Conservation (phyloP, 2,888 invertebrate genomes). For the Scaptomyza cyrtandrae region DNA sequence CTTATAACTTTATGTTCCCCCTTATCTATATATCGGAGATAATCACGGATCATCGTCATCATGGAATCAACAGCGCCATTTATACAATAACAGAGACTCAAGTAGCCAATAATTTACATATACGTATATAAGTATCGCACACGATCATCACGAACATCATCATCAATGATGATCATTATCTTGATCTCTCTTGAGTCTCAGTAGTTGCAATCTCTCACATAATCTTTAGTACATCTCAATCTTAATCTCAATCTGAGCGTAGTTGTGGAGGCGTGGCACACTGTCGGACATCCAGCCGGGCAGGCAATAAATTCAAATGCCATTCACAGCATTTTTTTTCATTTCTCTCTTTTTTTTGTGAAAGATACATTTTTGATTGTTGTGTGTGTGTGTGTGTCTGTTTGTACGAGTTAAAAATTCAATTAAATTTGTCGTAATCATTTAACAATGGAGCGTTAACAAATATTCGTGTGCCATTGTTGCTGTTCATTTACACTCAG, state of each 20-base stretch:
- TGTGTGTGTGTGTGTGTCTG: slow-evolving; percentile 12
- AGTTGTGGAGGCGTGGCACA: slow-evolving; percentile 16
- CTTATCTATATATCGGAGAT: slow-evolving; percentile 9
- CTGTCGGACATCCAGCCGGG: slow-evolving; percentile 2
- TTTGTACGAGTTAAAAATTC: slow-evolving; percentile 50
- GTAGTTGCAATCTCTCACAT: slow-evolving; percentile 16
- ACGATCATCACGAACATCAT: slow-evolving; percentile 5
- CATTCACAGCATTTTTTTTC: slow-evolving; percentile 32
- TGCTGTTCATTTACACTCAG: slow-evolving; percentile 50
- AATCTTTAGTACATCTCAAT: slow-evolving; percentile 16
- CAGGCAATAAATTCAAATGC: slow-evolving; percentile 44
- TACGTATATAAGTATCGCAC: neutral
- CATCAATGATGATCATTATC: neutral
- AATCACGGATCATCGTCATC: neutral
- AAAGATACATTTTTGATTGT: slow-evolving; percentile 1
- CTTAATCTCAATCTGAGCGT: slow-evolving; percentile 24
- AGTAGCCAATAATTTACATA: slow-evolving; percentile 51
- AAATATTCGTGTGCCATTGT: slow-evolving; percentile 48
- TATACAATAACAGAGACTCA: slow-evolving; percentile 41
- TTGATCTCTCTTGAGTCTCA: slow-evolving; percentile 17
- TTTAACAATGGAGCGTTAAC: slow-evolving; percentile 67
- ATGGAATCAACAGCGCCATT: slow-evolving; percentile 28
- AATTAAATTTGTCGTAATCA: slow-evolving; percentile 71
- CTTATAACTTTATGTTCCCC: neutral
- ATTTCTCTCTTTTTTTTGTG: neutral